Evolutionary conservation across 2,797 vertebrate genomes (phyloP).

Genomic region (Pipistrellus pygmaeus): DNA sequence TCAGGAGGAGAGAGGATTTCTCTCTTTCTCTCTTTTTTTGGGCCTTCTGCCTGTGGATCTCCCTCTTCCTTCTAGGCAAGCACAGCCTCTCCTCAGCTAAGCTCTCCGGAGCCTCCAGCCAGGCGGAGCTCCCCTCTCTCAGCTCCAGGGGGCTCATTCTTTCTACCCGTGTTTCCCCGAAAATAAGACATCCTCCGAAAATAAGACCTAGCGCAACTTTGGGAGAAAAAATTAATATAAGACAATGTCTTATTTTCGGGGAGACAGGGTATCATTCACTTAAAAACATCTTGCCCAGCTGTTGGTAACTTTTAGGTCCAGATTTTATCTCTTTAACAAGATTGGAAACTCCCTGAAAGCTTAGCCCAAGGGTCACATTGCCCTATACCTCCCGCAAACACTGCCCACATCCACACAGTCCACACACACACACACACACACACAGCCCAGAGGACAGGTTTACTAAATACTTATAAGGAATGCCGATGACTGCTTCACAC

Average conservation of each 20-base stretch:
- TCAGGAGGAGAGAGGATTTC: neutral
- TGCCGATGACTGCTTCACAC: neutral
- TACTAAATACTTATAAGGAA: neutral
- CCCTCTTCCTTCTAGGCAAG: neutral
- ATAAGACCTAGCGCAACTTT: too few species aligned
- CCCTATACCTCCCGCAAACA: neutral
- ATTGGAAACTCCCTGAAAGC: neutral
- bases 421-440: neutral
- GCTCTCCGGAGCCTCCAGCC: neutral
- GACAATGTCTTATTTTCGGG: too few species aligned
- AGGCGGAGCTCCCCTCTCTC: neutral
- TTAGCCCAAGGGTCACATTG: neutral
- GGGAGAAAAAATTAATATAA: too few species aligned
- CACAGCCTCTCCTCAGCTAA: neutral
- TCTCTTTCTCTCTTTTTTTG: neutral
- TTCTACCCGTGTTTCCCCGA: neutral
- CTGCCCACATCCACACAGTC: neutral
- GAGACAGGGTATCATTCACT: neutral
- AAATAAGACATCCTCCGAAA: too few species aligned
- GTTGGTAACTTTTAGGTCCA: neutral
- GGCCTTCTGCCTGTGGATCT: neutral
- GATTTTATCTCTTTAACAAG: neutral
- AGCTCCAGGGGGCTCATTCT: neutral
- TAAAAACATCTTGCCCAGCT: neutral
- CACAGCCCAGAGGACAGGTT: neutral